Conservation (phyloP, 37 sponge, comb jelly and placozoan species). For the Ianthella basta region DNA sequence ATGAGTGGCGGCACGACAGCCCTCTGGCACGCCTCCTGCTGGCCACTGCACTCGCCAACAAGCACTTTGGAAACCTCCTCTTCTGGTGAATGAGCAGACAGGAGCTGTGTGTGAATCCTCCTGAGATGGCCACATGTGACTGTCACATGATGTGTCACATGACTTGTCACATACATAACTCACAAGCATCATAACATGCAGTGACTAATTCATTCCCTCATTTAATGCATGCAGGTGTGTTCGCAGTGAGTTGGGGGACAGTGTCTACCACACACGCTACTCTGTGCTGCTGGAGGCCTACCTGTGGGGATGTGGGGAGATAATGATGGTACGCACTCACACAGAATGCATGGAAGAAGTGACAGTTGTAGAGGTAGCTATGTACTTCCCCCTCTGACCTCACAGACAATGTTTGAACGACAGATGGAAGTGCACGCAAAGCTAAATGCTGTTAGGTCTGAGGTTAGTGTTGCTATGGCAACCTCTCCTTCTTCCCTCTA, state of each 20-base stretch:
- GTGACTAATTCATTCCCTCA: background rate
- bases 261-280: constrained; percentile 52
- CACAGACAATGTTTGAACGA: constrained; percentile 18
- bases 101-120: background rate
- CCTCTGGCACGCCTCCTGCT: constrained; percentile 77
- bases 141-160: background rate
- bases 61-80: constrained; percentile 80
- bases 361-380: background rate
- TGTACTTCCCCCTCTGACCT: background rate
- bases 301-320: constrained; percentile 76
- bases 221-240: constrained; percentile 44
- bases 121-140: background rate
- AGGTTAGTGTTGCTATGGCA: constrained; percentile 16
- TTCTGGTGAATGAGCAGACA: constrained; percentile 76
- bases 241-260: background rate
- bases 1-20: constrained; percentile 83
- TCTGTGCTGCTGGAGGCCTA: constrained; percentile 79
- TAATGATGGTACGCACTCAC: constrained; percentile 56
- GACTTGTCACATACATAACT: background rate
- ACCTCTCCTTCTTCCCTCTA: background rate
- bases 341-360: background rate
- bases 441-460: background rate
- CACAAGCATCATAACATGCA: background rate
- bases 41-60: constrained; percentile 72
- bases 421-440: background rate